These are phyloP conservation scores for Nymphicus hollandicus DNA, from an alignment of 2,113 vertebrate species.

Conservation along the genomic window DNA sequence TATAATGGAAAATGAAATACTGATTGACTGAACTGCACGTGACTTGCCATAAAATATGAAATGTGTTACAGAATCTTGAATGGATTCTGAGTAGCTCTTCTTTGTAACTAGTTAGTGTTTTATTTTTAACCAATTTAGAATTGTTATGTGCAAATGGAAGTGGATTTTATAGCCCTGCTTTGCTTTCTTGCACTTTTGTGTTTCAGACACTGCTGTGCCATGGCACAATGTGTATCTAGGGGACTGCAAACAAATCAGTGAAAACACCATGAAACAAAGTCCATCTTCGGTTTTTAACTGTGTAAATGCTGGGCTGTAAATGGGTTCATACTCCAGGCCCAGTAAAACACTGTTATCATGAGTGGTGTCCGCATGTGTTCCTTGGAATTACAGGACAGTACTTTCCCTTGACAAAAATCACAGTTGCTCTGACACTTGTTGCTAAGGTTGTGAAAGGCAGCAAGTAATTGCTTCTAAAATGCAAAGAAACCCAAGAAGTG, in stretches of 20 bases:
- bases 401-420: background rate
- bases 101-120: background rate
- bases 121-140: background rate
- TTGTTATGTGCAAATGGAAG: background rate
- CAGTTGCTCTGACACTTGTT: background rate
- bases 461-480: background rate
- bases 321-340: background rate
- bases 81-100: background rate
- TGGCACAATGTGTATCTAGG: background rate
- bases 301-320: background rate
- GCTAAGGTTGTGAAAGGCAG: background rate
- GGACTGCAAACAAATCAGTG: background rate
- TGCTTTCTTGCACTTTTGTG: background rate
- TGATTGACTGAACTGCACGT: background rate
- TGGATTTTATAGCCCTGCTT: background rate
- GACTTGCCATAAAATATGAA: background rate
- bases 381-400: background rate
- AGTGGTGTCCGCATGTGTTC: background rate
- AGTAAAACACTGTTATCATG: background rate
- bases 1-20: background rate
- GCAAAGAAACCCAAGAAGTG: background rate
- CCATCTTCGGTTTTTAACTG: background rate
- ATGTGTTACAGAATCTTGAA: background rate
- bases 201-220: background rate
- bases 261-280: background rate